phyloP scores from a whole-genome alignment of 2,113 vertebrate species.

The Rhabdomys dilectus region DNA sequence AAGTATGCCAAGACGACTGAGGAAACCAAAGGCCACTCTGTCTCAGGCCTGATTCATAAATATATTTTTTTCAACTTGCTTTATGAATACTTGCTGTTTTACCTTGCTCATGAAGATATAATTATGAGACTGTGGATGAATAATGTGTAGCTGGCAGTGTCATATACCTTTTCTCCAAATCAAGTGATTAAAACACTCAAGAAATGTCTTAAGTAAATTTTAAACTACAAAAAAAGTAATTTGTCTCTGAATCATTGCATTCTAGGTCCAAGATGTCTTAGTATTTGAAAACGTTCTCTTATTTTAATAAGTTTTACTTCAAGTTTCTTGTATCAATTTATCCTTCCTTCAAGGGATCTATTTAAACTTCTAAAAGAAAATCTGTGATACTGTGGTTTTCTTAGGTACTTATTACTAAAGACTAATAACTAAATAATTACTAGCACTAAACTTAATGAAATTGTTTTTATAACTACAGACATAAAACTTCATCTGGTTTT shows the following conservation, averaged over 20 bases:
- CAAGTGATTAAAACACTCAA: constrained; percentile 15
- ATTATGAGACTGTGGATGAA: not conserved
- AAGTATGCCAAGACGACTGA: not conserved
- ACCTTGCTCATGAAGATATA: not conserved
- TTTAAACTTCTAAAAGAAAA: constrained; percentile 42
- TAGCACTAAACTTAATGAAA: constrained; percentile 29
- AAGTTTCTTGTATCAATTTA: not conserved
- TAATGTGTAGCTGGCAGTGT: not conserved
- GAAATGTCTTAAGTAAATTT: constrained; percentile 32
- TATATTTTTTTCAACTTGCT: not conserved
- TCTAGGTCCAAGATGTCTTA: not conserved
- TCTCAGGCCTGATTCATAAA: not conserved
- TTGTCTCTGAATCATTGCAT: not conserved
- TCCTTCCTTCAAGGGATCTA: not conserved
- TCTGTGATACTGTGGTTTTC: constrained; percentile 62
- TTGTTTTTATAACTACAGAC: constrained; percentile 36
- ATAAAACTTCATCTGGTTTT: constrained; percentile 43
- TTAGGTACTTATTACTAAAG: constrained; percentile 11
- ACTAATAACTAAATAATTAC: constrained; percentile 18
- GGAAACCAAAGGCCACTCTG: not conserved
- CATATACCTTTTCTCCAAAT: constrained; percentile 43
- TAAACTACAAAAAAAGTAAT: constrained; percentile 15
- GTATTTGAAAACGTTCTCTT: constrained; percentile 15
- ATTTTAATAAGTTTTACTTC: constrained; percentile 39
- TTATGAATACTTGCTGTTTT: constrained; percentile 4